These are phyloP conservation scores for Zapus hudsonius DNA, from an alignment of 2,113 vertebrate genomes.

Conservation along the genomic window DNA sequence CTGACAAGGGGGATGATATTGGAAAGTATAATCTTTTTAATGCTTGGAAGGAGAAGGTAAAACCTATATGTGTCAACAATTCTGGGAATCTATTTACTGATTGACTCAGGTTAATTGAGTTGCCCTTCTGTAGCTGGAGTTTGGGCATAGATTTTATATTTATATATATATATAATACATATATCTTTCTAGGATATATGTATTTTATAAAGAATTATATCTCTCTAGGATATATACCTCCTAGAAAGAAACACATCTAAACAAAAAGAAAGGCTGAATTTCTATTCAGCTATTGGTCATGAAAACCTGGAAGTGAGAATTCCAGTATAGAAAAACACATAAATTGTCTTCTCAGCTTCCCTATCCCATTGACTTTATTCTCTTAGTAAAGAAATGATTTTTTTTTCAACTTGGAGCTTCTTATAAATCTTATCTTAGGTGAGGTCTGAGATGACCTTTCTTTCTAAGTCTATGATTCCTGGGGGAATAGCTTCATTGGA, in stretches of 20 bases:
- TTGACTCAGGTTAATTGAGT: constrained; percentile 36
- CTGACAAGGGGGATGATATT: background rate
- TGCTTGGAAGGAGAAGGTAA: constrained; percentile 33
- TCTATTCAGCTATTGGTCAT: background rate
- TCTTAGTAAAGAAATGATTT: background rate
- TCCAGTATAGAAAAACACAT: background rate
- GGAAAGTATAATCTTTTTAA: constrained; percentile 16
- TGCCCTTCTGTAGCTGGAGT: constrained; percentile 15
- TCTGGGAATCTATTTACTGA: constrained; percentile 44
- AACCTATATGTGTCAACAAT: background rate
- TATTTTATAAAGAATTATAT: no score
- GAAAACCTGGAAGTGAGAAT: constrained; percentile 22
- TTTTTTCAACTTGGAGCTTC: constrained; percentile 13
- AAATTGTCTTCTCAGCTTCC: background rate
- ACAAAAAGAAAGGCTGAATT: constrained; percentile 36
- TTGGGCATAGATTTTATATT: no score
- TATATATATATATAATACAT: no score
- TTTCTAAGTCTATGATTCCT: constrained; percentile 27
- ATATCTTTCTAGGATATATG: no score
- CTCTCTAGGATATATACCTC: no score
- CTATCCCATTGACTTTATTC: constrained; percentile 25
- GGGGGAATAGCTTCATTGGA: constrained; percentile 24
- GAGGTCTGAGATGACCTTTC: background rate
- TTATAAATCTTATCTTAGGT: constrained; percentile 22
- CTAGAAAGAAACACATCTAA: background rate